Evolutionary conservation across 2,888 invertebrate genomes (phyloP).

Genomic region (Mimas tiliae): DNA sequence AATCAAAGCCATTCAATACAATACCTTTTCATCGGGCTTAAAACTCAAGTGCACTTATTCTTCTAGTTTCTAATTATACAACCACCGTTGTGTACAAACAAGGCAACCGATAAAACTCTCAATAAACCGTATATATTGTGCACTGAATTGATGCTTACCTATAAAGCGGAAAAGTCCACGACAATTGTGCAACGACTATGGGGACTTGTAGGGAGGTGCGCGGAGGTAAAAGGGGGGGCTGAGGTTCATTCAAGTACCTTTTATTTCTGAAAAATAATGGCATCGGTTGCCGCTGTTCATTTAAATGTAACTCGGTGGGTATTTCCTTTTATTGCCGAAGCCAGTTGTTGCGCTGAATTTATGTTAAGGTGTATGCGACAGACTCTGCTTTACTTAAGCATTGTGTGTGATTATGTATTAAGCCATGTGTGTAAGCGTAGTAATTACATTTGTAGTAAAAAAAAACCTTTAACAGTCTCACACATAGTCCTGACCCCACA

Average conservation of each 20-base stretch:
- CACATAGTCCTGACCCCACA: too few relatives aligned
- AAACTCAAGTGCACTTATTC: not conserved
- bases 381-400: too few relatives aligned
- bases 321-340: not conserved
- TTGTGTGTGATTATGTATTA: too few relatives aligned
- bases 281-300: not conserved
- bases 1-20: too few relatives aligned
- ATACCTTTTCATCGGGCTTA: too few relatives aligned
- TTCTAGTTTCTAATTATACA: not conserved
- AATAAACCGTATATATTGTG: constrained; percentile 12
- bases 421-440: too few relatives aligned
- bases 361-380: too few relatives aligned
- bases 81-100: not conserved
- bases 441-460: too few relatives aligned
- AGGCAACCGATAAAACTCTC: not conserved
- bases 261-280: constrained; percentile 6
- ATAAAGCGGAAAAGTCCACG: constrained; percentile 20
- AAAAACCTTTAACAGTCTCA: too few relatives aligned
- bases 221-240: not conserved
- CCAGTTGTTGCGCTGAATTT: not conserved
- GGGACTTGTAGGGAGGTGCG: not conserved
- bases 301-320: not conserved
- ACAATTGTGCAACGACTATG: not conserved
- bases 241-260: not conserved
- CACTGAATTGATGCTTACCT: constrained; percentile 14